Conservation (phyloP, 2,113 vertebrate species). For the Bos javanicus region DNA sequence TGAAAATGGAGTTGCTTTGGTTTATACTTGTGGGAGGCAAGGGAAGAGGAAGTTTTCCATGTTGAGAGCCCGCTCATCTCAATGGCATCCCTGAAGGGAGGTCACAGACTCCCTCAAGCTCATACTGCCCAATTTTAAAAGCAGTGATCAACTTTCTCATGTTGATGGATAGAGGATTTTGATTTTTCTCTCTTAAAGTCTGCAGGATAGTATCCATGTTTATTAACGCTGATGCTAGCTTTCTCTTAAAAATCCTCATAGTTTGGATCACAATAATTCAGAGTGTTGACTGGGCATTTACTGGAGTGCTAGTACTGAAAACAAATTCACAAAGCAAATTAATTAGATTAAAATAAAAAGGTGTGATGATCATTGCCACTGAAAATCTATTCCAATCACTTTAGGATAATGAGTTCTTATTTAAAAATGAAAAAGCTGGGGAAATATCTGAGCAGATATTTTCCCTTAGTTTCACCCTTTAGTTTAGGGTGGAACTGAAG, state of each 20-base stretch:
- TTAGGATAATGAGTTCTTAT: not conserved
- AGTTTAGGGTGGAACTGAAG: not conserved
- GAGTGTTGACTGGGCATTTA: not conserved
- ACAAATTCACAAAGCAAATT: constrained; percentile 1
- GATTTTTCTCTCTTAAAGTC: constrained; percentile 7
- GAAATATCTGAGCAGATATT: constrained; percentile 1
- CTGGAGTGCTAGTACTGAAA: constrained; percentile 16
- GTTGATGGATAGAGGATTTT: not conserved
- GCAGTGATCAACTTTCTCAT: not conserved
- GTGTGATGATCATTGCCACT: not conserved
- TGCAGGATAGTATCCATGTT: constrained; percentile 10
- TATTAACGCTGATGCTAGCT: not conserved
- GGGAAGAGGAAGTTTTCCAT: not conserved
- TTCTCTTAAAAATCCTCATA: constrained; percentile 23
- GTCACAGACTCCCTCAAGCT: not conserved
- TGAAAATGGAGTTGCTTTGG: not conserved
- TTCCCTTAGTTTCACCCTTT: not conserved
- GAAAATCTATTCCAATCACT: constrained; percentile 18
- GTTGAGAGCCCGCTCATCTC: not conserved
- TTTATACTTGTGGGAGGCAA: not conserved
- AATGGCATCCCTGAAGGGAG: not conserved
- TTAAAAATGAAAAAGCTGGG: not conserved
- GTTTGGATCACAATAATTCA: constrained; percentile 31
- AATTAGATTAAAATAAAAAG: constrained; percentile 23
- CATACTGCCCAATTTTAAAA: not conserved